A percentile compares a stretch with the other conserved stretches of the same genome.
phyloP scores from a whole-genome alignment of 1,140 invertebrate species.

The Rhynchophorus ferrugineus region DNA sequence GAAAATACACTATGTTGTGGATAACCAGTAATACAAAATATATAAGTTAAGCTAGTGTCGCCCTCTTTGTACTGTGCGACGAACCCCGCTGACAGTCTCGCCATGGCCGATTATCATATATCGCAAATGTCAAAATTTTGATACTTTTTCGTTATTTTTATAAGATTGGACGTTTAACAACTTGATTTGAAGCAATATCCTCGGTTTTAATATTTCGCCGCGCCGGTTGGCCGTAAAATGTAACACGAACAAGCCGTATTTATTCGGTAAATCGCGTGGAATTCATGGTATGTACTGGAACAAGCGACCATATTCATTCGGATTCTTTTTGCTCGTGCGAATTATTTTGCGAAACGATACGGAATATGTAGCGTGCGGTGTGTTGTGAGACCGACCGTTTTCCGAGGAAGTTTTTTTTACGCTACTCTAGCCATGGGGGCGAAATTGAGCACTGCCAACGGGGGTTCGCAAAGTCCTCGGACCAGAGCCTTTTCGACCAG shows the following conservation, averaged over 20 bases:
- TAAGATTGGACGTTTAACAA: constrained; percentile 1
- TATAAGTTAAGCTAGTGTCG: background rate
- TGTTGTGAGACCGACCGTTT: too few relatives aligned
- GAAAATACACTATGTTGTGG: too few relatives aligned
- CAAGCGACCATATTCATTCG: constrained; percentile 2
- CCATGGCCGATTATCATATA: constrained; percentile 2
- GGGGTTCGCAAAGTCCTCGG: constrained; percentile 59
- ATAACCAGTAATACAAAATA: too few relatives aligned
- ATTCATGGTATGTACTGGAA: constrained; percentile 3
- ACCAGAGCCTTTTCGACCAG: constrained; percentile 70
- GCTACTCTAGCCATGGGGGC: constrained; percentile 67
- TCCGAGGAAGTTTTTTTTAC: too few relatives aligned
- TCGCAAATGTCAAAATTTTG: constrained; percentile 3
- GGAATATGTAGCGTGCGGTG: background rate
- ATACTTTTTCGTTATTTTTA: constrained; percentile 11
- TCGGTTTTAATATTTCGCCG: background rate
- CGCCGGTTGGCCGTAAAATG: background rate
- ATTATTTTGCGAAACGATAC: constrained; percentile 15
- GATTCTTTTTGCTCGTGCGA: constrained; percentile 12
- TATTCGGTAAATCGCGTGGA: background rate
- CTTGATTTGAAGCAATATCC: background rate
- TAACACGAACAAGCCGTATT: background rate
- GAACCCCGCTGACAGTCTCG: constrained; percentile 4
- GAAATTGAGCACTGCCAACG: constrained; percentile 69
- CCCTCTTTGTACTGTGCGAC: background rate